Conservation (phyloP, 2,113 vertebrate species). For the Garra rufa region DNA sequence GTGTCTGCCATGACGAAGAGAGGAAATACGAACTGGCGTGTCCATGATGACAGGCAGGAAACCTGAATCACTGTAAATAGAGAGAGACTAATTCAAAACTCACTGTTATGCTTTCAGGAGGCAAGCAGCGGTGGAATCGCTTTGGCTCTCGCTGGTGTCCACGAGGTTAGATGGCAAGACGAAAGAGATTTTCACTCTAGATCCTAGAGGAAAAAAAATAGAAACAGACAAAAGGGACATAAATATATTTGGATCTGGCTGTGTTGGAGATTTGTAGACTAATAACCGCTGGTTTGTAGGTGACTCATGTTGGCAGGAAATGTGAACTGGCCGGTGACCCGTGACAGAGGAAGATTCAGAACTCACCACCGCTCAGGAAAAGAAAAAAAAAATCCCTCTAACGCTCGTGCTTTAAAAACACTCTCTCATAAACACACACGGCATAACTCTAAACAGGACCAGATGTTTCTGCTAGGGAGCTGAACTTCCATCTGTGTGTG, state of each 20-base stretch:
- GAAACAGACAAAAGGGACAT: slow-evolving; percentile 34
- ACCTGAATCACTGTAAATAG: slow-evolving; percentile 30
- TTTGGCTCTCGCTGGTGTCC: neutral
- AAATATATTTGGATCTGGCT: slow-evolving; percentile 32
- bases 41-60: slow-evolving; percentile 48
- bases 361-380: slow-evolving; percentile 50
- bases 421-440: slow-evolving; percentile 60
- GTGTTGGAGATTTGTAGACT: slow-evolving; percentile 42
- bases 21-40: slow-evolving; percentile 43
- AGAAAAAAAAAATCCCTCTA: slow-evolving; percentile 56
- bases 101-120: slow-evolving; percentile 42
- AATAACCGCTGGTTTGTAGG: slow-evolving; percentile 47
- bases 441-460: slow-evolving; percentile 60
- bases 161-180: too few species aligned
- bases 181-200: neutral
- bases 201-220: slow-evolving; percentile 10
- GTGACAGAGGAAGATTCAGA: slow-evolving; percentile 35
- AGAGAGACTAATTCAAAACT: slow-evolving; percentile 40
- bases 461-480: slow-evolving; percentile 62
- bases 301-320: slow-evolving; percentile 46
- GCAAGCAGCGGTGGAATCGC: slow-evolving; percentile 20
- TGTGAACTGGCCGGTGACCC: slow-evolving; percentile 51
- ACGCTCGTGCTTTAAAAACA: slow-evolving; percentile 66
- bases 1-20: slow-evolving; percentile 29
- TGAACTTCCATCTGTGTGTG: slow-evolving; percentile 41